Conservation (phyloP, 2,888 invertebrate species). For the Temnothorax rugatulus region DNA sequence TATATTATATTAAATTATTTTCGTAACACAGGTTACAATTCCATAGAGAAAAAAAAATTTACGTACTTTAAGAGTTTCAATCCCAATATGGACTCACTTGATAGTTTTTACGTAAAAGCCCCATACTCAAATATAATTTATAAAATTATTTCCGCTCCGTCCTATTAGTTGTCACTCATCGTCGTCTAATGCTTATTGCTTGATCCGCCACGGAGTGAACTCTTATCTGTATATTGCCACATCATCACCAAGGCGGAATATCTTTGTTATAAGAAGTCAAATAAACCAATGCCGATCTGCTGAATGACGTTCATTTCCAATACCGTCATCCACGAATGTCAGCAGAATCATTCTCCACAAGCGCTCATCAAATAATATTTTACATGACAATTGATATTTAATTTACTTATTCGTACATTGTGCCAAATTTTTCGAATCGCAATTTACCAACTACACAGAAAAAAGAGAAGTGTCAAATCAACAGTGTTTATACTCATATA, state of each 20-base stretch:
- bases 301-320: background rate
- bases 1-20: background rate
- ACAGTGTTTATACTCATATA: no score
- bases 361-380: background rate
- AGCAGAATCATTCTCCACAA: conserved; percentile 1
- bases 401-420: background rate
- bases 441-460: background rate
- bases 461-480: no score
- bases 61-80: background rate
- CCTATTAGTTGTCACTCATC: conserved; percentile 21
- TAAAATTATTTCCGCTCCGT: conserved; percentile 18
- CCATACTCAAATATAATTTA: conserved; percentile 4
- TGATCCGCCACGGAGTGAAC: conserved; percentile 16
- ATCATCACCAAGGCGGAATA: conserved; percentile 26
- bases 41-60: background rate
- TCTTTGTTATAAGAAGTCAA: conserved; percentile 24
- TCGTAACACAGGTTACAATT: background rate
- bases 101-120: conserved; percentile 8
- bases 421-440: background rate
- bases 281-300: conserved; percentile 26
- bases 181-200: conserved; percentile 4
- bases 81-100: background rate
- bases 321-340: background rate
- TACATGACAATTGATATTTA: background rate
- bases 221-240: conserved; percentile 46